These are phyloP conservation scores for Lepidurus couesii DNA, from an alignment of 1,140 invertebrate species.

Conservation along the genomic window DNA sequence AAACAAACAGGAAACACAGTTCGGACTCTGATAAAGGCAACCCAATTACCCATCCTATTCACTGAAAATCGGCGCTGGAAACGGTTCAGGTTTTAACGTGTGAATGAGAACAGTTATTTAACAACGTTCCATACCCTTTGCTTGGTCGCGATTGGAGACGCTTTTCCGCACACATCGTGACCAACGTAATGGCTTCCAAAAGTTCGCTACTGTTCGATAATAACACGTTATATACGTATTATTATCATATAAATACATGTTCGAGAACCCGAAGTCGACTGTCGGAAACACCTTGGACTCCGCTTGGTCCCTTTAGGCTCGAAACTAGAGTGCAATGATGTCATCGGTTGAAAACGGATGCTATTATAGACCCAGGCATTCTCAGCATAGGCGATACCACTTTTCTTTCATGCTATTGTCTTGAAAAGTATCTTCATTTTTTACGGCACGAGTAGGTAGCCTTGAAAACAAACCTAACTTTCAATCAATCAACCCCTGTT, in stretches of 20 bases:
- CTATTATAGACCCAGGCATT: neutral
- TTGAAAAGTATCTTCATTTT: neutral
- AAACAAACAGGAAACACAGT: conserved; percentile 22
- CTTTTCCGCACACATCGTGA: conserved; percentile 11
- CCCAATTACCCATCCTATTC: neutral
- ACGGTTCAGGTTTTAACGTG: conserved; percentile 13
- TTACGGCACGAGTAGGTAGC: neutral
- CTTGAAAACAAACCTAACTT: too few species aligned
- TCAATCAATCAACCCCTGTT: too few species aligned
- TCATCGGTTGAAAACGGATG: neutral
- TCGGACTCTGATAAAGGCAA: conserved; percentile 11
- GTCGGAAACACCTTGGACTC: neutral
- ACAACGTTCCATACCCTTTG: neutral
- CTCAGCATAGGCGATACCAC: too few species aligned
- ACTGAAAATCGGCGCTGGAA: neutral
- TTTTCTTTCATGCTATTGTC: too few species aligned
- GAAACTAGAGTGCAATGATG: neutral
- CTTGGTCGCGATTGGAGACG: neutral
- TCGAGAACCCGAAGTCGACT: neutral
- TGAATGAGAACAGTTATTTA: neutral
- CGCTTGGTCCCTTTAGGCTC: neutral
- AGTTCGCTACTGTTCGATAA: neutral
- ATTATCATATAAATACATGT: too few species aligned
- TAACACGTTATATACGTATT: too few species aligned
- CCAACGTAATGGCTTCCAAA: neutral